Base-by-base conservation (phyloP, 2,888 invertebrate genomes). In the Keiferia lycopersicella region DNA sequence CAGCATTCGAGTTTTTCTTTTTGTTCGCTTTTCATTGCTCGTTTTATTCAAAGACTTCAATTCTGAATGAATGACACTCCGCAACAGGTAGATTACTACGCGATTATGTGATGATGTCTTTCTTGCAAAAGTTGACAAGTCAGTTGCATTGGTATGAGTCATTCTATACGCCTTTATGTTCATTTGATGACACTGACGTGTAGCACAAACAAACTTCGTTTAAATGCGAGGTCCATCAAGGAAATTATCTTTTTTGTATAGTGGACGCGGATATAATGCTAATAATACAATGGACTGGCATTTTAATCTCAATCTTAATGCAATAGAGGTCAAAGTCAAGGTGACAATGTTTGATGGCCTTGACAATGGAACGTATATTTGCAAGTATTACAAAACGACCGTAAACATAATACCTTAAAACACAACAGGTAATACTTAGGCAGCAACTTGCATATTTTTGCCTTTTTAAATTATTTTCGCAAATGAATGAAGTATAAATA, bases 21-120 rank as follows among this genome's bases (percentile, higher is more conserved):
- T 50, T 60, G 39, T 48, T 34, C 63, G 30, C 4, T 48, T 41
- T 66, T n/a, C 67, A 65, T 67, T 63, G 61, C 68, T 30, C 57
- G 48, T 65, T 66, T 64, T 61, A 18, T 65, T 22, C 1, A 22
- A 39, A 59, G 18, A 3, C 41, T 1, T 20, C 18, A 14, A 41
- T 59, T 41, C 4, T 18, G 12, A 11, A 22, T 20, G 41, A 22
- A 59, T 16, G 16, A 14, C 41, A 39, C 59, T 41, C 11, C 22
- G 20, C 41, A 41, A 20, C 26, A 39, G 16, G 14, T 8, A 18
- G 20, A 14, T 18, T 39, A 59, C 41, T 14, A 16, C 14, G 59
- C 56, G 34, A 34, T 56, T 16, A 16, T 10, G 26, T 11, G n/a
- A 16, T 30, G 8, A 10, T 41, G n/a, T n/a, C n/a, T 39, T 59